Percentiles rank a stretch among this genome's conserved stretches.
Conservation (phyloP, 2,797 vertebrate genomes). For the Rhinoraja longicauda region DNA sequence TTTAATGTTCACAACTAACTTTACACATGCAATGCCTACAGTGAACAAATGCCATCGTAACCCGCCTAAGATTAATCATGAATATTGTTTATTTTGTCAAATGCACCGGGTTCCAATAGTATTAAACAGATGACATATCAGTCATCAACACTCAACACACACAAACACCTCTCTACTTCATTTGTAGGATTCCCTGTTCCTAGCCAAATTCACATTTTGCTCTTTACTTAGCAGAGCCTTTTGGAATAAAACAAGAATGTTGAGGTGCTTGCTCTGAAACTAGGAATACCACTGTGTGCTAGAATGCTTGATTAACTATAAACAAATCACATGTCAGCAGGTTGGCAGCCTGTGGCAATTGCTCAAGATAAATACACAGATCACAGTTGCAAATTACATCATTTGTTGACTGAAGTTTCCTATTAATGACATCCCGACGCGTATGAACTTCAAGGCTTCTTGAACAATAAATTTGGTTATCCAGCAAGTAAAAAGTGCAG, state of each 20-base stretch:
- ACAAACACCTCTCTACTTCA: not conserved
- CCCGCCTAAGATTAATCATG: not conserved
- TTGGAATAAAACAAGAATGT: conserved; percentile 62
- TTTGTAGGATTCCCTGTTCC: conserved; percentile 42
- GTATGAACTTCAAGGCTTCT: conserved; percentile 19
- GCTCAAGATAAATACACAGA: conserved; percentile 50
- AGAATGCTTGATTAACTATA: conserved; percentile 50
- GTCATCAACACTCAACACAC: not conserved
- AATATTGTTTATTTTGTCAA: conserved; percentile 18
- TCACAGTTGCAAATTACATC: conserved; percentile 45
- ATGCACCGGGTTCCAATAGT: not conserved
- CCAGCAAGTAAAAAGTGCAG: not conserved
- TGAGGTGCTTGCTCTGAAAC: conserved; percentile 52
- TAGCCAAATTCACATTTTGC: conserved; percentile 60
- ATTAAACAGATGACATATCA: not conserved
- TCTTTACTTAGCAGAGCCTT: conserved; percentile 62
- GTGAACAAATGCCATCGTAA: not conserved
- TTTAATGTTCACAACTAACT: too few relatives aligned
- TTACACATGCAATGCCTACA: too few relatives aligned
- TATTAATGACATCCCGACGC: not conserved
- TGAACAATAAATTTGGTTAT: not conserved
- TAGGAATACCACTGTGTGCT: conserved; percentile 53
- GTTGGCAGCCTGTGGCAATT: conserved; percentile 45
- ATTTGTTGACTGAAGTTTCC: conserved; percentile 45
- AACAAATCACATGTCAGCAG: conserved; percentile 57